Evolutionary conservation across 2,888 invertebrate species (phyloP).

Genomic region (Agonopterix alstromeriana): DNA sequence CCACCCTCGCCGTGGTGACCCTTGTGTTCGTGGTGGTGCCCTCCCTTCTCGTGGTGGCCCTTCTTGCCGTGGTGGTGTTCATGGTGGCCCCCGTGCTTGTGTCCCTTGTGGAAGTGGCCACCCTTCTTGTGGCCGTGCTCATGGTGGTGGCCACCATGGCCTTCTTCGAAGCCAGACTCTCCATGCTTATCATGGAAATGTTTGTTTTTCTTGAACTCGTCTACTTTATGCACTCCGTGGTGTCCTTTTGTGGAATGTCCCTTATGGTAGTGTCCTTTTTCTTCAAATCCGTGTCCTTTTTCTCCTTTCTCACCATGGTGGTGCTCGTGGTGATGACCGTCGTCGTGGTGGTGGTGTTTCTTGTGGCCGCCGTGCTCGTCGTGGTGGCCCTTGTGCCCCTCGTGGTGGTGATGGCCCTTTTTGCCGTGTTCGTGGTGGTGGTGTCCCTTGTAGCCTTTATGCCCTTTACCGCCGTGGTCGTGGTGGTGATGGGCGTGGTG

Average conservation of each 20-base stretch:
- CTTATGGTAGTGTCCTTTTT: slow-evolving; percentile 84
- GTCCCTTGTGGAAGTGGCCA: slow-evolving; percentile 86
- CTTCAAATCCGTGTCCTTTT: slow-evolving; percentile 73
- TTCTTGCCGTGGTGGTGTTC: slow-evolving; percentile 89
- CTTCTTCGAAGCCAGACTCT: slow-evolving; percentile 85
- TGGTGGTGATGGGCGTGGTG: slow-evolving; percentile 79
- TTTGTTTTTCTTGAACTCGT: slow-evolving; percentile 90
- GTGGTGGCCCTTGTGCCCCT: slow-evolving; percentile 77
- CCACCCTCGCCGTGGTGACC: slow-evolving; percentile 88
- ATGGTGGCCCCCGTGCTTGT: slow-evolving; percentile 85
- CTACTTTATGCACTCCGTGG: slow-evolving; percentile 88
- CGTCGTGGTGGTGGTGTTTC: slow-evolving; percentile 79
- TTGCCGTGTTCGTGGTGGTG: slow-evolving; percentile 81
- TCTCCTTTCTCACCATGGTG: slow-evolving; percentile 81
- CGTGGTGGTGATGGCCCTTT: slow-evolving; percentile 85
- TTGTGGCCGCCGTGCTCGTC: slow-evolving; percentile 79
- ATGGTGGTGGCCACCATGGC: slow-evolving; percentile 86
- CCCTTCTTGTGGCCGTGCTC: slow-evolving; percentile 88
- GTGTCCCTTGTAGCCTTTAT: slow-evolving; percentile 82
- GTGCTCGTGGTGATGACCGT: slow-evolving; percentile 79
- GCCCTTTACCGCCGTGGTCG: slow-evolving; percentile 80
- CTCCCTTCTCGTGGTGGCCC: slow-evolving; percentile 86
- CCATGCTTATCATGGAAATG: slow-evolving; percentile 91
- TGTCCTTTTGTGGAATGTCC: slow-evolving; percentile 91
- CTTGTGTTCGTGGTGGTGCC: slow-evolving; percentile 86